A percentile compares a stretch with the other conserved stretches of the same genome.
phyloP scores from a whole-genome alignment of 2,113 vertebrate species.

The Elanus axillaris region DNA sequence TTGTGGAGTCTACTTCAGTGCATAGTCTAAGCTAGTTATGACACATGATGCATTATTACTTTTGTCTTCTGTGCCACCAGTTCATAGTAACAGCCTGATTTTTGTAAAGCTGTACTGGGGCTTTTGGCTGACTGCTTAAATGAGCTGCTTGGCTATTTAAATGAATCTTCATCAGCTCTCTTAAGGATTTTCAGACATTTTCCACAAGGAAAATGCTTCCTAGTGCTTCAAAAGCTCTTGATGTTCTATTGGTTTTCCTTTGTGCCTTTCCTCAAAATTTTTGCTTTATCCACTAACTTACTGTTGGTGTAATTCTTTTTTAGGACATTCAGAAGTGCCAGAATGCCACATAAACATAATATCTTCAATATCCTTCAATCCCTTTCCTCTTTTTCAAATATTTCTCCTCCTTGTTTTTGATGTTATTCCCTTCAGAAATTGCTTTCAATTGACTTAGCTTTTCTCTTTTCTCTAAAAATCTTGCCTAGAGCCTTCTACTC shows the following conservation, averaged over 20 bases:
- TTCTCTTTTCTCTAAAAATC: slow-evolving; percentile 46
- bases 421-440: slow-evolving; percentile 63
- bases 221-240: slow-evolving; percentile 24
- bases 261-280: slow-evolving; percentile 7
- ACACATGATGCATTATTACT: neutral
- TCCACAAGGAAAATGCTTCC: slow-evolving; percentile 37
- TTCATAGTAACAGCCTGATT: neutral
- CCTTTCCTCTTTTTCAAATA: slow-evolving; percentile 34
- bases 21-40: neutral
- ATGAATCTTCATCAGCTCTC: slow-evolving; percentile 7
- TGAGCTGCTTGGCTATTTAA: slow-evolving; percentile 26
- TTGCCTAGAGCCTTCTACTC: slow-evolving; percentile 45
- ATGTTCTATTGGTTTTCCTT: slow-evolving; percentile 50
- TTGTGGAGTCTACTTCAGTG: neutral
- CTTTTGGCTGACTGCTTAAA: slow-evolving; percentile 30
- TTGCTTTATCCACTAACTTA: slow-evolving; percentile 19
- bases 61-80: neutral
- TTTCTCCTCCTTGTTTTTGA: slow-evolving; percentile 39
- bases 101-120: neutral
- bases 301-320: slow-evolving; percentile 1
- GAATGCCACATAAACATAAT: slow-evolving; percentile 42
- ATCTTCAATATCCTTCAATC: slow-evolving; percentile 38
- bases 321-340: slow-evolving; percentile 30
- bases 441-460: slow-evolving; percentile 52
- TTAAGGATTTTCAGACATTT: slow-evolving; percentile 27